A percentile compares a stretch with the other conserved stretches of the same genome.
phyloP scores from a whole-genome alignment of 2,888 invertebrate species.

The Anoncus sp. region DNA sequence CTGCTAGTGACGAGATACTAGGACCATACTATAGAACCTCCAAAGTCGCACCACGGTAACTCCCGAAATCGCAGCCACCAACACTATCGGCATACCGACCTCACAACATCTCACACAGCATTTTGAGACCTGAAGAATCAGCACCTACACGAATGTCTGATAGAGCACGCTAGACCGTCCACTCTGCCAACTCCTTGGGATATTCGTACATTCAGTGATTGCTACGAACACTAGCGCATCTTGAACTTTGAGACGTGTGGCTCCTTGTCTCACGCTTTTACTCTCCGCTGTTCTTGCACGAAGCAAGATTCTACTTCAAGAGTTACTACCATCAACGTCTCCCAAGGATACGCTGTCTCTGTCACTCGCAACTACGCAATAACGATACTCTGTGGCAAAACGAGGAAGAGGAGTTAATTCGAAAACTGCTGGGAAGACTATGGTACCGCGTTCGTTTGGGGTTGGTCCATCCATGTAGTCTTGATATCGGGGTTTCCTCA shows the following conservation, averaged over 20 bases:
- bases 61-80: slow-evolving; percentile 22
- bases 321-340: slow-evolving; percentile 40
- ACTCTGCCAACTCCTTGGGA: slow-evolving; percentile 39
- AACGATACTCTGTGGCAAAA: slow-evolving; percentile 70
- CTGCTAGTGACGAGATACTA: slow-evolving; percentile 18
- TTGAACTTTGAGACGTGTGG: slow-evolving; percentile 35
- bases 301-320: slow-evolving; percentile 49
- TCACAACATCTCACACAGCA: slow-evolving; percentile 12
- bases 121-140: slow-evolving; percentile 15
- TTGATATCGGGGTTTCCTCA: slow-evolving; percentile 52
- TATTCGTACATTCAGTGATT: slow-evolving; percentile 23
- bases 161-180: background rate
- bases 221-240: slow-evolving; percentile 13
- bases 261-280: slow-evolving; percentile 7
- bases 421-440: slow-evolving; percentile 69
- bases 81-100: slow-evolving; percentile 4
- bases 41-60: slow-evolving; percentile 1
- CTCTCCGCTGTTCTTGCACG: slow-evolving; percentile 17
- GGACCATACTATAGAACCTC: background rate
- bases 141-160: slow-evolving; percentile 21
- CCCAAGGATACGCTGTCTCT: slow-evolving; percentile 36
- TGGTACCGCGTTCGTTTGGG: slow-evolving; percentile 54
- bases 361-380: slow-evolving; percentile 33
- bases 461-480: slow-evolving; percentile 32
- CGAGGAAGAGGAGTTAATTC: slow-evolving; percentile 74